Conservation (phyloP, 2,888 invertebrate genomes). For the Drosophila hamatofila region DNA sequence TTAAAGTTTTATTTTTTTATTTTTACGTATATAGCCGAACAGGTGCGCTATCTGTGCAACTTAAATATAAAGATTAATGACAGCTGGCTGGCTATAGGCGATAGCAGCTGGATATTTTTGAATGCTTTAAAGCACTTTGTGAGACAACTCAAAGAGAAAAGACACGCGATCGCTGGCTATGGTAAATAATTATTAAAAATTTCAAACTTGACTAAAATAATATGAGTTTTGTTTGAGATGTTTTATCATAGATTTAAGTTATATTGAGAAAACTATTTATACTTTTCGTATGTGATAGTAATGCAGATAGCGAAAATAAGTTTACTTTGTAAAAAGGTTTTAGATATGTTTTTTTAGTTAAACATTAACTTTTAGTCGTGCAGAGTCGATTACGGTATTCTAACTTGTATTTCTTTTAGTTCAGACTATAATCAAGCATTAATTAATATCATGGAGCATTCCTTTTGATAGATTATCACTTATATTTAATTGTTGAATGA, state of each 20-base stretch:
- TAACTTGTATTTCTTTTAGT: too few relatives aligned
- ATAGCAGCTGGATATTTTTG: conserved; percentile 1
- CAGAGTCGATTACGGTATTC: too few relatives aligned
- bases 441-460: too few relatives aligned
- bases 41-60: conserved; percentile 39
- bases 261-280: too few relatives aligned
- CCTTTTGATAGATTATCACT: too few relatives aligned
- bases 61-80: conserved; percentile 31
- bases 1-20: conserved; percentile 41
- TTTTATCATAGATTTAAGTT: background rate
- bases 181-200: background rate
- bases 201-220: background rate
- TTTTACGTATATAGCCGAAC: conserved; percentile 24
- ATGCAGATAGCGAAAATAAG: too few relatives aligned
- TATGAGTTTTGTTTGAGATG: background rate
- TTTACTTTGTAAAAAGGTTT: too few relatives aligned
- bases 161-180: background rate
- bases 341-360: too few relatives aligned
- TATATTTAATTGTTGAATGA: too few relatives aligned
- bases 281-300: too few relatives aligned
- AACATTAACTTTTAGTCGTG: too few relatives aligned
- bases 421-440: too few relatives aligned
- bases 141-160: background rate
- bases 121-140: background rate
- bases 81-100: conserved; percentile 16